Base-by-base conservation (phyloP, 2,113 vertebrate species). In the Rattus rattus region DNA sequence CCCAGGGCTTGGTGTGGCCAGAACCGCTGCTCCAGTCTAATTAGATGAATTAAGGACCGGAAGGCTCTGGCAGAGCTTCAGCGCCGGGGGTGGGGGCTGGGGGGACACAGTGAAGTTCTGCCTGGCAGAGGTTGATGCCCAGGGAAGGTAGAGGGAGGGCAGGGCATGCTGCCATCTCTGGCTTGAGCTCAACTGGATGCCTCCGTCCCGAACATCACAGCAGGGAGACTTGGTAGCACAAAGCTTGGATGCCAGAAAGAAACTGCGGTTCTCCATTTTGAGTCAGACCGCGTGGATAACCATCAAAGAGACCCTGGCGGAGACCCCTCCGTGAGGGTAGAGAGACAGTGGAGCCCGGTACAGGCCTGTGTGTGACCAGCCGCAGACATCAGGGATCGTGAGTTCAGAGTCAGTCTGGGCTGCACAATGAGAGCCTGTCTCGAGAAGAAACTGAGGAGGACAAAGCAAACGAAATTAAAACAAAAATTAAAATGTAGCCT, bases 11-110 rank as follows among this genome's bases (percentile, higher is more conserved):
- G 79, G 73, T 83, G 72, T 49, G 90, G 87, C 56, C 20, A 30
- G 83, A 91, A 69, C 91, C 89, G 22, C 47, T 2, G 49, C 81
- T 91, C 77, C 22, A 14, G 47, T 4, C 91, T 91, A 86, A 92
- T 83, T 85, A 91, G 85, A 75, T 49, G 52, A 63, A 77, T 69
- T 69, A 91, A 94, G 91, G 49, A 61, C 81, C 92, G 10, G 3
- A n/a, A 28, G n/a, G 1, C 69, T 33, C 28, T 47, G 83, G 90
- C 94, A 93, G 43, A 54, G 22, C 3, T 6, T 54, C 39, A 14
- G 59, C 0, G 0, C 79, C 69, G 52, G 59, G 56, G 43, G 43
- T 43, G 43, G 43, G 43, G 43, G 43, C 43, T n/a, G 43, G 43
- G 43, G 43, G 43, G 63, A 84, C 13, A 56, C 0, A 11, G 63